A percentile compares a stretch with the other conserved stretches of the same genome.
These are phyloP conservation scores for Leiothrix lutea DNA, from an alignment of 2,113 vertebrate genomes.

Conservation along the genomic window DNA sequence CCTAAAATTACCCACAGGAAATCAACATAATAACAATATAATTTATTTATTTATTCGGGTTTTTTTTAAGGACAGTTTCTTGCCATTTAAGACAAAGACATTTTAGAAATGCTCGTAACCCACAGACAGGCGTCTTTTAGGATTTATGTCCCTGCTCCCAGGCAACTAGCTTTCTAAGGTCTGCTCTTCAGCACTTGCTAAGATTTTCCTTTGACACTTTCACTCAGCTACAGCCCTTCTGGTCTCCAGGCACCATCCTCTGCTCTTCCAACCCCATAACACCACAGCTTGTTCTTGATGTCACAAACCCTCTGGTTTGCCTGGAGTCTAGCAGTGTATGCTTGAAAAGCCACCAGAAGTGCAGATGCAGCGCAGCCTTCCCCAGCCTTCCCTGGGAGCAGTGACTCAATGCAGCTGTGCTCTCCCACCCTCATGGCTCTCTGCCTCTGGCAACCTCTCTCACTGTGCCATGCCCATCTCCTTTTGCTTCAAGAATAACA, in stretches of 20 bases:
- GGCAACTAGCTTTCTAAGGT: not conserved
- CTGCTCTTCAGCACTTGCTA: not conserved
- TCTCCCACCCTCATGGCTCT: not conserved
- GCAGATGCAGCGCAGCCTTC: not conserved
- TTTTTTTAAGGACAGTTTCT: not conserved
- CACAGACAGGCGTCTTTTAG: not conserved
- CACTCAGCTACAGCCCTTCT: not conserved
- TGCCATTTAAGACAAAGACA: not conserved
- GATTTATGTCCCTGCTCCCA: not conserved
- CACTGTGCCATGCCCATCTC: not conserved
- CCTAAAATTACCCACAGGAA: not conserved
- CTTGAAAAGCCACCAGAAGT: not conserved
- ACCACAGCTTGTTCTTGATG: not conserved
- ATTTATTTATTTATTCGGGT: not conserved
- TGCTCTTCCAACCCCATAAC: fast-evolving
- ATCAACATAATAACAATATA: not conserved
- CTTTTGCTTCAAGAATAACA: not conserved
- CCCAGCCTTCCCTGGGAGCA: not conserved
- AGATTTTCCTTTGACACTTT: not conserved
- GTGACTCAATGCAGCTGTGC: fast-evolving
- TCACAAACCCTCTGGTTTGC: not conserved
- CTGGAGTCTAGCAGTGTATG: not conserved
- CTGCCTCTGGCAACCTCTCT: not conserved
- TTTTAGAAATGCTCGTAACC: not conserved
- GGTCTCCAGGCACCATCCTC: not conserved